Percentiles rank a stretch among this genome's conserved stretches.
Evolutionary conservation across 2,797 vertebrate species (phyloP).

Genomic region (Threskiornis aethiopicus): DNA sequence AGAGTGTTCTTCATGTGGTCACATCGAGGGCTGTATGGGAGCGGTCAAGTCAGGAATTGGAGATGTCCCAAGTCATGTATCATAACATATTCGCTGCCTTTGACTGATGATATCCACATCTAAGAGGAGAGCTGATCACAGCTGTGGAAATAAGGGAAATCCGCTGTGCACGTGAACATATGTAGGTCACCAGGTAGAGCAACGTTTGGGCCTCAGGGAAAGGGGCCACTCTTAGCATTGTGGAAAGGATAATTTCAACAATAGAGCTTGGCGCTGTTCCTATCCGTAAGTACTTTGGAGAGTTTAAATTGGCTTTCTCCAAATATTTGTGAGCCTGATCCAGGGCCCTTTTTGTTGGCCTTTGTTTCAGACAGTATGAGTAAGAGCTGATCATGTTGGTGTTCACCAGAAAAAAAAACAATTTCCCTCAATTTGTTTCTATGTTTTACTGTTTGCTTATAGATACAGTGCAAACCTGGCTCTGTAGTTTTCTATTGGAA

Average conservation of each 20-base stretch:
- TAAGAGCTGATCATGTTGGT: background rate
- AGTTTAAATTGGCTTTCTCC: background rate
- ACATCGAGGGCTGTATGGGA: background rate
- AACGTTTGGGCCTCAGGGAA: background rate
- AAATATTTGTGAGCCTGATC: conserved; percentile 21
- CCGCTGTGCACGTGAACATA: rapidly evolving
- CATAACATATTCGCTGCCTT: background rate
- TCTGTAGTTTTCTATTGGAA: background rate
- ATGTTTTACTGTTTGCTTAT: background rate
- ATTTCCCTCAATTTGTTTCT: background rate
- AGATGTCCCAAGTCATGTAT: background rate
- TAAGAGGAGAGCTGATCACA: background rate
- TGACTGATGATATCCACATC: background rate
- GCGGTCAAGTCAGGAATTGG: background rate
- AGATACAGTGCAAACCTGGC: background rate
- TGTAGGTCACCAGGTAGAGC: background rate
- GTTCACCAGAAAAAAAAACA: background rate
- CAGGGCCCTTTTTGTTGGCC: background rate
- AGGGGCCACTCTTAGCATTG: rapidly evolving
- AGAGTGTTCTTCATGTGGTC: background rate
- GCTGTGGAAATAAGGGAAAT: background rate
- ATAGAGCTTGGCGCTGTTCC: background rate
- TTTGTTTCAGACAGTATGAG: background rate
- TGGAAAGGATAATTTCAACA: background rate
- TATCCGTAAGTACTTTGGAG: background rate